Evolutionary conservation across 2,113 vertebrate species (phyloP).

Genomic region (Oncorhynchus keta): DNA sequence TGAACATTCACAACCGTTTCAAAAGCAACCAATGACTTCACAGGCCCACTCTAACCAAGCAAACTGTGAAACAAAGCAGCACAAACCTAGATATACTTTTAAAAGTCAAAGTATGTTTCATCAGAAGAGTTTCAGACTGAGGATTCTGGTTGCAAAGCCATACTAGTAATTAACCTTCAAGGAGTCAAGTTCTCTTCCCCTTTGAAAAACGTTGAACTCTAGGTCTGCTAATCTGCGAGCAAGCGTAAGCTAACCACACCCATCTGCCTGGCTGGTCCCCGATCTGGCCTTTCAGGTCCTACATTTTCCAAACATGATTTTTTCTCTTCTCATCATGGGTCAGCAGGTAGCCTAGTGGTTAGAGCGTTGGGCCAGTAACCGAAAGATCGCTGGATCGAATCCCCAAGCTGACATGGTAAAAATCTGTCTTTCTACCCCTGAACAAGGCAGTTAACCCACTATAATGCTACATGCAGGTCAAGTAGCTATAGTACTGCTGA

Average conservation of each 20-base stretch:
- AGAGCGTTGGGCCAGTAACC: no score
- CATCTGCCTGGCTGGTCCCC: constrained; percentile 5
- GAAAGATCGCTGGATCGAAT: no score
- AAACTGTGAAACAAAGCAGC: neutral
- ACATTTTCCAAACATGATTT: neutral
- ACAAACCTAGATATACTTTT: no score
- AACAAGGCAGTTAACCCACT: neutral
- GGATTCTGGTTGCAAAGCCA: no score
- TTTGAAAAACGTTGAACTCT: neutral
- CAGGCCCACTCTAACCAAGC: neutral
- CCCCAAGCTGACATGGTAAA: no score
- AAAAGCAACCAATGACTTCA: neutral
- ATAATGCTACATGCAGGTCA: neutral
- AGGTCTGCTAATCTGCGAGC: neutral
- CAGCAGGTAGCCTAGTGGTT: no score
- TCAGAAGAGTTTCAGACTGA: no score
- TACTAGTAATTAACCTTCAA: no score
- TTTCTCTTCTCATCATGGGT: neutral
- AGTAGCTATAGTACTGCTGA: neutral
- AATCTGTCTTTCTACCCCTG: no score
- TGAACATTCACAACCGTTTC: neutral
- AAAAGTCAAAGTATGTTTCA: no score
- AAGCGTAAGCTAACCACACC: constrained; percentile 10
- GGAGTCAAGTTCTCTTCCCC: no score
- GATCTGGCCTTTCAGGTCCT: constrained; percentile 2